These are phyloP conservation scores for Zenarchopterus dispar DNA, from an alignment of 2,797 vertebrate species.

Conservation along the genomic window DNA sequence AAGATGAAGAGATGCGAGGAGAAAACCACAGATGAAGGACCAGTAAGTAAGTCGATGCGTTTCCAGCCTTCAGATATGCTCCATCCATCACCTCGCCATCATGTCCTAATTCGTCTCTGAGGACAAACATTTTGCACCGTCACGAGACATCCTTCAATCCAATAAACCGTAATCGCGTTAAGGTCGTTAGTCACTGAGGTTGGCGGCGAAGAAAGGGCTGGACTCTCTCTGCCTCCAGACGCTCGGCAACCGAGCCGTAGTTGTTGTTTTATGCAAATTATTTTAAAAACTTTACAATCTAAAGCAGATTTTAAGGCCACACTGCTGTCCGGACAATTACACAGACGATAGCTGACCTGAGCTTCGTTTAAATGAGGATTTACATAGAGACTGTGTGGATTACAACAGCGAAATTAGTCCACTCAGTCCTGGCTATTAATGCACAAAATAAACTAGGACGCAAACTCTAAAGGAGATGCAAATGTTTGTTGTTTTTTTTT, in stretches of 20 bases:
- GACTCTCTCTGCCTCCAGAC: not conserved
- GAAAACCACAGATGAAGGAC: too few species aligned
- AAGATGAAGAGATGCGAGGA: too few species aligned
- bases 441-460: not conserved
- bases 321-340: not conserved
- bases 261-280: conserved; percentile 1
- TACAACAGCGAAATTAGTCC: not conserved
- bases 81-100: not conserved
- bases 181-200: conserved; percentile 36
- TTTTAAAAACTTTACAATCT: not conserved
- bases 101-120: conserved; percentile 29
- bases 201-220: conserved; percentile 37
- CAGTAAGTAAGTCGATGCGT: not conserved
- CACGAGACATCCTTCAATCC: conserved; percentile 77
- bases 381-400: not conserved
- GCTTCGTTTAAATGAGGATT: not conserved
- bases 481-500: too few species aligned
- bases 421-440: not conserved
- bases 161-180: conserved; percentile 80
- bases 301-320: not conserved
- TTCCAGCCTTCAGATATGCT: not conserved
- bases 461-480: too few species aligned
- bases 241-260: not conserved
- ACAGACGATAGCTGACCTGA: not conserved
- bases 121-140: conserved; percentile 58